Evolutionary conservation across 2,113 vertebrate genomes (phyloP), one percentile per base, ranked within the genome.

Genomic region (Siniperca knerii): DNA sequence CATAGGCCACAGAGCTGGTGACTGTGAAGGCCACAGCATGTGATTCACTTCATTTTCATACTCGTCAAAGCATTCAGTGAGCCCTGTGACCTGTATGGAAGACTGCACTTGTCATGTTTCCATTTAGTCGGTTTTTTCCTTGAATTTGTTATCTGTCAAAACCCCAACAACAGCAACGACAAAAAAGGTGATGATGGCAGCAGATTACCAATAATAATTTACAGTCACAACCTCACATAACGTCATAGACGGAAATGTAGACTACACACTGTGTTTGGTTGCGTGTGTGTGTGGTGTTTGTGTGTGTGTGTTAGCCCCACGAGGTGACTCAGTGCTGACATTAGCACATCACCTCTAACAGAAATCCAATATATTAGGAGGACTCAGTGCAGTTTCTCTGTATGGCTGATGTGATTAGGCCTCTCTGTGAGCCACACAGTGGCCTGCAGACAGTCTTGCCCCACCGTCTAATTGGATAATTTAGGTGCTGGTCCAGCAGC

Each of bases 311-410:
- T 89, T 42, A 64, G 83, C 79, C 76, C 64, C 76, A 60, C 66
- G 76, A 86, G 79, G 81, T 78, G 86, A 87, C 84, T 91, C 78
- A 76, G 83, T 89, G 90, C 89, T 94, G 92, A 93, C 91, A 91
- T 89, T 90, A 92, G 85, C 92, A 87, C 89, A 90, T 94, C 89
- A 84, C 86, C 72, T 74, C 85, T 74, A 84, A 92, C 84, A 90
- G 71, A 94, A 95, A 94, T 93, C 90, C 86, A 89, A 94, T 93
- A 90, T 90, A 91, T 92, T 90, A 87, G 84, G 64, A 87, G 83
- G 66, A 83, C 84, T 86, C 77, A 58, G 82, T 86, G 82, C 81
- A 87, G 87, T 90, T 92, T 90, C 79, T 89, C 62, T 89, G 78
- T 82, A 73, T 52, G 70, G 87, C 74, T 92, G 88, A 94, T 74